Conservation (phyloP, 2,888 invertebrate species). For the Rotaria magnacalcarata region DNA sequence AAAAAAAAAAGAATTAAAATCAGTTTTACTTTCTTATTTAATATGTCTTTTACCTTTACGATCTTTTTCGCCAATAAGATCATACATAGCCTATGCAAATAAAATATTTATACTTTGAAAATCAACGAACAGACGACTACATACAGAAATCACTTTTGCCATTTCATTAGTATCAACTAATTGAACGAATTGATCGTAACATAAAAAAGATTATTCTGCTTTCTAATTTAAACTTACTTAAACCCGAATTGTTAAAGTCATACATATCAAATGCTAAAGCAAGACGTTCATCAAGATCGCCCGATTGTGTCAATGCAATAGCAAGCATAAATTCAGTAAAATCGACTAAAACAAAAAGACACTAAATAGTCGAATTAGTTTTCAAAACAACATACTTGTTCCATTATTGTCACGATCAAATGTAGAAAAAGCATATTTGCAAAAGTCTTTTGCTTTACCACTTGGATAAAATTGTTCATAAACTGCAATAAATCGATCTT, state of each 20-base stretch:
- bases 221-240: not conserved
- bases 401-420: constrained; percentile 35
- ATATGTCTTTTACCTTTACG: not conserved
- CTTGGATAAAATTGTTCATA: constrained; percentile 37
- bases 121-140: not conserved
- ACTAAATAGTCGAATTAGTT: no score
- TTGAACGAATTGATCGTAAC: not conserved
- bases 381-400: not conserved
- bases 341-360: not conserved
- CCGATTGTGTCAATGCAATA: constrained; percentile 31
- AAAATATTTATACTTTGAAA: not conserved
- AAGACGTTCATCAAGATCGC: constrained; percentile 36
- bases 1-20: not conserved
- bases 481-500: not conserved
- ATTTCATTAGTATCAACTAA: constrained; percentile 26
- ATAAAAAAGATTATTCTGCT: not conserved
- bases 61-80: constrained; percentile 27
- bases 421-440: constrained; percentile 33
- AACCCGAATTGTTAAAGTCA: constrained; percentile 1
- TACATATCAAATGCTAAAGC: constrained; percentile 30
- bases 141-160: constrained; percentile 20
- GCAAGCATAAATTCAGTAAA: constrained; percentile 35
- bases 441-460: constrained; percentile 30
- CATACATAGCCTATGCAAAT: not conserved
- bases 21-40: not conserved